Evolutionary conservation across 2,797 vertebrate genomes (phyloP), one percentile per base, ranked within the genome.

Genomic region (Hemibagrus guttatus): DNA sequence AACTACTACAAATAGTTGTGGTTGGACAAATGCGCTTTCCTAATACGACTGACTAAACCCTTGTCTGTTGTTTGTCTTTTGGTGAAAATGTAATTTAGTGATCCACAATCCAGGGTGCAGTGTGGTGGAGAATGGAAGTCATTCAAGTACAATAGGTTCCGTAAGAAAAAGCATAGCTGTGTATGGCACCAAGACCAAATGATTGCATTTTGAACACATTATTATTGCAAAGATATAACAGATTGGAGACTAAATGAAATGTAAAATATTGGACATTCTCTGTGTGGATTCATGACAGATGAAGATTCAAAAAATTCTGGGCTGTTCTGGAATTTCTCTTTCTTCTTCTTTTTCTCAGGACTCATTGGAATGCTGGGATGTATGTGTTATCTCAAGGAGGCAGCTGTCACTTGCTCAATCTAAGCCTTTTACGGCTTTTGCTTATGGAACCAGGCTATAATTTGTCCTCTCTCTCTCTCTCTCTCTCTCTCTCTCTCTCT

Each of bases 1-100:
- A 84, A 88, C 92, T 91, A 49, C 46, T 12, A 63, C 92, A 92
- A 46, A 39, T 42, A 64, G 87, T 86, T 46, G 85, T 89, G 92
- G 91, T 91, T 91, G 90, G 89, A 85, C 92, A 81, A 81, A 64
- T 17, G 79, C 3, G 26, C 8, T 26, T n/a, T 42, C 26, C 31
- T 46, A 92, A 86, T 21, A 90, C 90, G 54, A 56, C 81, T 66
- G 31, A 85, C 39, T 81, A 81, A 90, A 49, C 31, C 75, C 49
- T 78, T 9, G 2, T 84, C 82, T 84, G 21, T 87, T 84, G 21
- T 87, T 87, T n/a, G 13, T 75, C 78, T 78, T 84, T 35, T 88
- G 85, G 59, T 3, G 88, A 64, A 91, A 91, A 35, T 35, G 31
- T 54, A 89, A 91, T 46, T 49, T 49, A 49, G 9, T 1, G 64